phyloP scores from a whole-genome alignment of 2,797 vertebrate genomes.

The Paguma larvata region DNA sequence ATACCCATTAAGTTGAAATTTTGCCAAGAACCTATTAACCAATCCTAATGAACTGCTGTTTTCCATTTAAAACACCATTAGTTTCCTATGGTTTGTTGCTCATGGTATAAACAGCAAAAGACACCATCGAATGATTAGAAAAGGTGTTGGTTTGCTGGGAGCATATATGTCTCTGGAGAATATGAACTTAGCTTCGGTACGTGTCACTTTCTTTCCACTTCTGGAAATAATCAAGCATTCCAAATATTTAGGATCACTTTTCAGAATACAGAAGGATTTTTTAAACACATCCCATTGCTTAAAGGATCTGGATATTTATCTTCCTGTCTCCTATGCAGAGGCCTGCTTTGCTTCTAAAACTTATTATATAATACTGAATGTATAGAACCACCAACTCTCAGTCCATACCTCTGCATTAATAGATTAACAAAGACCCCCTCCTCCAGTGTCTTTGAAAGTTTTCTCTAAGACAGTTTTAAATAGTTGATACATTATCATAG shows the following conservation, averaged over 20 bases:
- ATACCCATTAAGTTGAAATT: slow-evolving; percentile 31
- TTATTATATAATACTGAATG: background rate
- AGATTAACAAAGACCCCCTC: background rate
- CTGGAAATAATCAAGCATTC: background rate
- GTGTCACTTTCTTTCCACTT: background rate
- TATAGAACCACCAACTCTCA: background rate
- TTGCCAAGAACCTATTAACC: slow-evolving; percentile 63
- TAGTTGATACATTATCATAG: background rate
- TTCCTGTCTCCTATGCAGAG: background rate
- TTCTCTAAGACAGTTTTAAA: slow-evolving; percentile 10
- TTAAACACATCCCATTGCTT: slow-evolving; percentile 14
- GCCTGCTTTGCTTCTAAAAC: background rate
- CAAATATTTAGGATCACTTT: slow-evolving; percentile 21
- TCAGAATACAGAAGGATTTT: background rate
- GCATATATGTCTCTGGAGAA: background rate
- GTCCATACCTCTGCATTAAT: background rate
- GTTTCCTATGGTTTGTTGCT: slow-evolving; percentile 73
- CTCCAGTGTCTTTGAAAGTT: background rate
- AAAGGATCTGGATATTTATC: background rate
- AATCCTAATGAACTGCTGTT: slow-evolving; percentile 75
- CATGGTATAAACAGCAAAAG: slow-evolving; percentile 1
- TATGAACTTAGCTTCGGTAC: background rate
- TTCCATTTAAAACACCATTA: slow-evolving; percentile 68
- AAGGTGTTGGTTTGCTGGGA: slow-evolving; percentile 50
- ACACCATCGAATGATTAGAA: background rate